Evolutionary conservation across 2,888 invertebrate genomes (phyloP), one percentile per base, ranked within the genome.

Genomic region (Nephrotoma flavescens): DNA sequence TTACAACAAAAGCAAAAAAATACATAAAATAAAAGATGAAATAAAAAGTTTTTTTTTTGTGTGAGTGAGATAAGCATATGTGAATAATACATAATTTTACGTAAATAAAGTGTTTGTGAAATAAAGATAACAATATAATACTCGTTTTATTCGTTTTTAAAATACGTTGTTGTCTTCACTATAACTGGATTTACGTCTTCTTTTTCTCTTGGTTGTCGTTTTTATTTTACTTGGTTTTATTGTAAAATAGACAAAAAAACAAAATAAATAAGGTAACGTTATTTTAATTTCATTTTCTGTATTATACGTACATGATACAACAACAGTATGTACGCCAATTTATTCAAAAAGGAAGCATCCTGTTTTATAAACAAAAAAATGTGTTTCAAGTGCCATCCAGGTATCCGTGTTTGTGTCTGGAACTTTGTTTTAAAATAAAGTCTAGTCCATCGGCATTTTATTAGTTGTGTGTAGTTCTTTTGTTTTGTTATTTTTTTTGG

Each of bases 131-230:
- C 84, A 42, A 7, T 84, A 84, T 42, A 83, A 57, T 57, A 57
- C 15, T 57, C 5, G 7, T 71, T 71, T 71, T 71, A 9, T 9
- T 84, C 41, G n/a, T 84, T 42, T 84, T 84, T 6, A 84, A 85
- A 44, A 85, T 85, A 85, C 85, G 85, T 85, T 85, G 85, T 86
- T 57, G 52, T 86, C 45, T 86, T 86, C 31, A 57, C 41, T 57
- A 86, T 86, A 86, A 86, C 86, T 86, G 86, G 86, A 86, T 86
- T 86, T 86, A 86, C 57, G 57, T 52, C 86, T 86, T 86, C 52
- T 86, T 86, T 19, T 86, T 47, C 19, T 85, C 47, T 52, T 86
- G 19, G 31, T 45, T 11, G n/a, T 41, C 71, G 44, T 44, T 44
- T 44, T 31, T 31, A 31, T 31, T 31, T 71, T 71, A 71, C 71